Evolutionary conservation across 2,113 vertebrate species (phyloP), one percentile per base, ranked within the genome.

Genomic region (Chascanopsetta lugubris): DNA sequence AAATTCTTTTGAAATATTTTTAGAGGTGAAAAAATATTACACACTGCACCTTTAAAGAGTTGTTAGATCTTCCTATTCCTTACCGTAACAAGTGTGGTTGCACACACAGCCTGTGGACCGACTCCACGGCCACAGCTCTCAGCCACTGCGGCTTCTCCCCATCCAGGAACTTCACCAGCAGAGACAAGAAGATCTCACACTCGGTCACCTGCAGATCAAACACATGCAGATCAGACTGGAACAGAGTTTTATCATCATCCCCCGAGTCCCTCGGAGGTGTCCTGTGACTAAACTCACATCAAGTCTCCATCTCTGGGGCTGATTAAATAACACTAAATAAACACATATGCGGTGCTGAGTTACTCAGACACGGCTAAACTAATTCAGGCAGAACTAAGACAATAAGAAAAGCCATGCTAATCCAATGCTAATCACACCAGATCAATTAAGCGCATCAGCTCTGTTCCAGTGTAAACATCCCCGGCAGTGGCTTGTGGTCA

Each of bases 61-160:
- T 6, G 18, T 42, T 18, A 42, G 6, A 53, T 18, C 10, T 54
- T 15, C 30, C 26, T 9, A 4, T 48, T 29, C 1, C 69, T 88
- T 89, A 99, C 97, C 97, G 93, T 87, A 99, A 88, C 2, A 99
- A 84, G 81, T 98, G 96, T 67, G 97, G 97, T 75, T 99, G 97
- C 34, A 99, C 96, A 88, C 97, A 99, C 10, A 99, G 93, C 60
- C 97, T 90, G 62, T 99, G 97, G 74, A 99, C 96, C 21, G 97
- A 99, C 74, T 99, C 97, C 18, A 97, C 97, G 9, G 97, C 97
- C 82, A 99, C 96, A 21, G 97, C 97, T 90, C 97, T 89, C 50
- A 99, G 87, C 97, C 97, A 99, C 90, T 98, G 96, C 3, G 97
- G 97, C 85, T 99, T 99, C 90, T 99, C 97, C 55, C 97, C 96